Base-by-base conservation (phyloP, 1,140 invertebrate species). In the Bradynema listronoti region DNA sequence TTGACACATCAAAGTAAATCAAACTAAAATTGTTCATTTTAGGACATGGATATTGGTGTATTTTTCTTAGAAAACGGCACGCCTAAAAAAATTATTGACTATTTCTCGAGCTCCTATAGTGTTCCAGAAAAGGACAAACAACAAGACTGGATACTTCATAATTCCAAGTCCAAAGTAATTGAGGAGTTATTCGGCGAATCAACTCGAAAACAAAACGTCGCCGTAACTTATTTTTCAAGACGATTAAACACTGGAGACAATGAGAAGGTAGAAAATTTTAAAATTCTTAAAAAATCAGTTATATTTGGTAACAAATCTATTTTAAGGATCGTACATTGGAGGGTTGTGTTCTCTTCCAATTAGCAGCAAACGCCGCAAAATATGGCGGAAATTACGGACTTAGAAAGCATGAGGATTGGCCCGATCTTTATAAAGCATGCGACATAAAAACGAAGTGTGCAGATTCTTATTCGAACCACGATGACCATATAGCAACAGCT, bases 301-400 rank as follows among this genome's bases (percentile, higher is more conserved):
- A n/a, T n/a, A n/a, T n/a, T n/a, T n/a, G n/a, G n/a, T n/a, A n/a
- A n/a, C n/a, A 6, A 14, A 4, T 30, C 7, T n/a, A 56, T 56
- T 43, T 72, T 33, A 19, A 68, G 69, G 67, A 69, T 34, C 50
- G 53, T 16, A 22, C 55, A 7, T 32, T 69, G 27, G 67, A 71
- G 33, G 69, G 63, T 4, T 72, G 69, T 55, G 69, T 72, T 22
- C 50, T 75, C 7, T 75, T 72, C 16, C 69, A 72, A 54, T 69
- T 72, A 36, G 69, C 36, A 2, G 58, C 69, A 9, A 75, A 72
- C 46, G 22, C 22, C 14, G 69, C 72, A 19, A 25, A 52, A 27
- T 72, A 72, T 49, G 63, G 56, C 1, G 50, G 36, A 14, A 56
- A 54, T 5, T 69, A 47, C 50, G 19, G 34, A n/a, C 45, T 72